phyloP scores from a whole-genome alignment of 2,888 invertebrate genomes.

The Pristionchus japonicus region DNA sequence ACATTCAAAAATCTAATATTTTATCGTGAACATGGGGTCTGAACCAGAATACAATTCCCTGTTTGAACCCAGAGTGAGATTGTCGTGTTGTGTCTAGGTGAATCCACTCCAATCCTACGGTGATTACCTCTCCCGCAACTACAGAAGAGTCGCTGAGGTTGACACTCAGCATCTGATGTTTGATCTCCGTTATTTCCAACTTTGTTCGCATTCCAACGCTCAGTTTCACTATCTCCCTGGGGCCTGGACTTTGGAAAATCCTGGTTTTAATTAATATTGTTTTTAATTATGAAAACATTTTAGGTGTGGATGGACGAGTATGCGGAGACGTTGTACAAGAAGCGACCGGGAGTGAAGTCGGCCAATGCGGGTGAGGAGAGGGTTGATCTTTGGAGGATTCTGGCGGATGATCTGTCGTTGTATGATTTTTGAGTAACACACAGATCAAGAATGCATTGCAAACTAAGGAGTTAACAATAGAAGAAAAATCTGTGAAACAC shows the following conservation, averaged over 20 bases:
- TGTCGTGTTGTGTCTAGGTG: neutral
- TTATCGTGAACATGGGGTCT: no score
- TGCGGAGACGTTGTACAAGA: constrained; percentile 86
- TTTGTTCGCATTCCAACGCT: neutral
- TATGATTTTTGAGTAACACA: constrained; percentile 65
- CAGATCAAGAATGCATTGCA: neutral
- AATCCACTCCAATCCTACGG: neutral
- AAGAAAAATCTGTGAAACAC: constrained; percentile 71
- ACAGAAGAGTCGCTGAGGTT: constrained; percentile 35
- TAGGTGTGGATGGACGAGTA: constrained; percentile 98
- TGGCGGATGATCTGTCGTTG: neutral
- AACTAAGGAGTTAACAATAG: constrained; percentile 76
- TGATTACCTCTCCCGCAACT: constrained; percentile 23
- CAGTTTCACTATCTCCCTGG: neutral
- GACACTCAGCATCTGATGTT: constrained; percentile 75
- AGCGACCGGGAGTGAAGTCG: constrained; percentile 80
- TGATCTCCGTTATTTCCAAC: neutral
- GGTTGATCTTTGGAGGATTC: neutral
- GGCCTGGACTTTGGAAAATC: constrained; percentile 5
- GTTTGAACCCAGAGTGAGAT: neutral
- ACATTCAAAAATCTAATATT: no score
- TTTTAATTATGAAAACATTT: neutral
- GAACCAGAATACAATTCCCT: no score
- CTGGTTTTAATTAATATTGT: neutral
- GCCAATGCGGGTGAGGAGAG: constrained; percentile 64